Conservation (phyloP, 2,888 invertebrate species). For the Opisthograptis luteolata region DNA sequence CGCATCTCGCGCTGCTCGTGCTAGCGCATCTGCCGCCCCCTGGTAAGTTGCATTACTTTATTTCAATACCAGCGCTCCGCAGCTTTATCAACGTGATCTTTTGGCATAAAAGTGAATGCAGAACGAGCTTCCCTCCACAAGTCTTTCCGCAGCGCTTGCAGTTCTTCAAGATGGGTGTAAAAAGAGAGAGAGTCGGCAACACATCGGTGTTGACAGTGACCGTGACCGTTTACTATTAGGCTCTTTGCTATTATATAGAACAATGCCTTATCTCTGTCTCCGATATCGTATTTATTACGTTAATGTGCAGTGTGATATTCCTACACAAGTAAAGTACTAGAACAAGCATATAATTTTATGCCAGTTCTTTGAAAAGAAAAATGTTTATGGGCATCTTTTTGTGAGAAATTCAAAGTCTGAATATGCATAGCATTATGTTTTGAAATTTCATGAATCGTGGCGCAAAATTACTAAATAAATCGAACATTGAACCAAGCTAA, state of each 20-base stretch:
- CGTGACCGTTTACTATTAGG: no score
- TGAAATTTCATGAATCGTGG: conserved; percentile 42
- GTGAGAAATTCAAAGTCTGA: conserved; percentile 1
- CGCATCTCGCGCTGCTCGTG: conserved; percentile 65
- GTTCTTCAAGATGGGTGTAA: no score
- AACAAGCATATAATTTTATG: background rate
- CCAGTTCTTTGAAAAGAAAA: background rate
- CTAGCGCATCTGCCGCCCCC: conserved; percentile 63
- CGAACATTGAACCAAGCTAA: conserved; percentile 51
- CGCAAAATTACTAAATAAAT: conserved; percentile 51
- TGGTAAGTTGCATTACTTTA: conserved; percentile 49
- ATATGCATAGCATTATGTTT: conserved; percentile 41
- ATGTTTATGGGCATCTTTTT: background rate
- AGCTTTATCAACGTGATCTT: background rate
- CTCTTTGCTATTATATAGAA: no score
- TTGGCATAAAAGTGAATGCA: no score
- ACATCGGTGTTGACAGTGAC: no score
- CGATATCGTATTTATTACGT: no score
- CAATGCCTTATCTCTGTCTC: no score
- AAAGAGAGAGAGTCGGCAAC: no score
- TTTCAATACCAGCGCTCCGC: background rate
- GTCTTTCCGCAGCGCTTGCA: no score
- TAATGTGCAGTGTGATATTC: no score
- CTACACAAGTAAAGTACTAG: no score
- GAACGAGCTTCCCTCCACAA: no score